These are phyloP conservation scores for Colletes collaris DNA, from an alignment of 2,888 invertebrate genomes.

Conservation along the genomic window DNA sequence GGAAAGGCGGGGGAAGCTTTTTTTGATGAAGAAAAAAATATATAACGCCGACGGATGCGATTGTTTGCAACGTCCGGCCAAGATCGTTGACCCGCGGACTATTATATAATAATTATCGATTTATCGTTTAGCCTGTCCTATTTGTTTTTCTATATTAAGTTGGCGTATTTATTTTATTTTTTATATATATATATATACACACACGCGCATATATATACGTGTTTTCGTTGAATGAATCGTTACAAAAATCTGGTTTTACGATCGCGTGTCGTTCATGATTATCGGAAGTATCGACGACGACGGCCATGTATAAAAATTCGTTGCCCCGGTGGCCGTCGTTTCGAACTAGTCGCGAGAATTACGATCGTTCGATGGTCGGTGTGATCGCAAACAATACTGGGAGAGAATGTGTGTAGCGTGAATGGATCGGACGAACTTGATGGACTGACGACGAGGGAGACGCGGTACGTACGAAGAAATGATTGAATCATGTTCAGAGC, in stretches of 20 bases:
- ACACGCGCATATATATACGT: slow-evolving; percentile 12
- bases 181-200: slow-evolving; percentile 55
- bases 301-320: slow-evolving; percentile 14
- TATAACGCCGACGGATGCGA: slow-evolving; percentile 14
- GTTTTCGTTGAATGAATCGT: slow-evolving; percentile 47
- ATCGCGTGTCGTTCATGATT: slow-evolving; percentile 33
- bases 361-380: slow-evolving; percentile 16
- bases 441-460: neutral
- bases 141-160: slow-evolving; percentile 70
- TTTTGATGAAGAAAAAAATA: neutral
- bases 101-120: slow-evolving; percentile 31
- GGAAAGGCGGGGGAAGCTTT: neutral
- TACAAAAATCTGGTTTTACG: slow-evolving; percentile 34
- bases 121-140: slow-evolving; percentile 42
- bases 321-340: slow-evolving; percentile 48
- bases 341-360: slow-evolving; percentile 68
- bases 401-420: slow-evolving; percentile 37
- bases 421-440: slow-evolving; percentile 31
- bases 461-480: slow-evolving; percentile 5
- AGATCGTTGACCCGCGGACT: slow-evolving; percentile 39
- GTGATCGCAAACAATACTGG: slow-evolving; percentile 19
- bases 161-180: slow-evolving; percentile 77
- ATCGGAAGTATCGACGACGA: slow-evolving; percentile 49
- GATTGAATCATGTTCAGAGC: neutral
- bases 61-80: neutral